Base-by-base conservation (phyloP, 2,797 vertebrate species). In the Sebastes baramenuke region DNA sequence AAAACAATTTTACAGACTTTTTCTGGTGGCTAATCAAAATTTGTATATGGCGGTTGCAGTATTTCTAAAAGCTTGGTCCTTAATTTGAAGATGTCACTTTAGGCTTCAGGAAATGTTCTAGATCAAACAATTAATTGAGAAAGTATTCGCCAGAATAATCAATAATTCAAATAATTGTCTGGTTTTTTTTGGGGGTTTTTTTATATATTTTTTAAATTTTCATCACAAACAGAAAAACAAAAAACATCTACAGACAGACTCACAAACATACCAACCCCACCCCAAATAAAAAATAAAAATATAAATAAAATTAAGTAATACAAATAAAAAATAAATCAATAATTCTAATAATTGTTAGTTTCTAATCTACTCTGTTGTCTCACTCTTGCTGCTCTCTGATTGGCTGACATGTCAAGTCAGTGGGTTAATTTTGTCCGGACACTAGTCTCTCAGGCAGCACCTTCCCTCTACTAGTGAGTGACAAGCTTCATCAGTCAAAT, bases 401-500 rank as follows among this genome's bases (percentile, higher is more conserved):
- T 91, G 88, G 88, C 46, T 76, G 6, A 66, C 67, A 52, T 36
- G 10, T 74, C 4, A 9, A 61, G 4, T 0, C 5, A 0, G 0
- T 2, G 2, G 3, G 2, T 3, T 0, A 0, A 2, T 8, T 61
- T 20, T 18, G 2, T 0, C 62, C 81, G 8, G 0, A 1, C 0
- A 0, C 0, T 13, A 0, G 54, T 0, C 24, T 80, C 0, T 64
- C 70, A 91, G 92, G 88, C 60, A 71, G 0, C 9, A 27, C 0
- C 4, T 54, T 8, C 0, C 18, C 1, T 0, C 2, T 18, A 1
- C 1, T 0, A 0, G 0, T 29, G 2, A 0, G 5, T 9, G 1
- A 2, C 6, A 11, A 7, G 2, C 49, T 8, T 46, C 2, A 10
- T 10, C 3, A 1, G 0, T 8, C 0, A 29, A 65, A 30, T 3